Conservation (phyloP, 2,113 vertebrate genomes). For the Oceanodroma tethys region DNA sequence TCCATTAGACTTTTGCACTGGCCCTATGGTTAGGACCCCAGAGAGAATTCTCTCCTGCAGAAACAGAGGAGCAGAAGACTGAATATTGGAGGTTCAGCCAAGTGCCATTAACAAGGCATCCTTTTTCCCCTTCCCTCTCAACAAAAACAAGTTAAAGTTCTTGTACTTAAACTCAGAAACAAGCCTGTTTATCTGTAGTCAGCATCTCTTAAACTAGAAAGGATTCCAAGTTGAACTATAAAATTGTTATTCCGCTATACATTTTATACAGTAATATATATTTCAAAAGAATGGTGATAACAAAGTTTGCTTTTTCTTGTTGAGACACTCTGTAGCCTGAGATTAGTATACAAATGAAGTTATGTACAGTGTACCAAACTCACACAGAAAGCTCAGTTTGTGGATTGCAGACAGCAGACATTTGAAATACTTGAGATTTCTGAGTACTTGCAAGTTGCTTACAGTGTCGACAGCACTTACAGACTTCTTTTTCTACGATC, state of each 20-base stretch:
- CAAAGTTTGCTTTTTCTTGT: neutral
- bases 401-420: neutral
- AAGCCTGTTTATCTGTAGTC: neutral
- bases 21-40: neutral
- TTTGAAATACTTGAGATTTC: neutral
- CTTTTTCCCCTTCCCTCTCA: neutral
- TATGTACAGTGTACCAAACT: neutral
- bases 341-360: neutral
- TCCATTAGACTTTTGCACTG: no score
- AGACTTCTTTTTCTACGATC: neutral
- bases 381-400: neutral
- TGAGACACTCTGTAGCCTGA: neutral
- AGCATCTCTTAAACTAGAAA: neutral
- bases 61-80: neutral
- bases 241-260: neutral
- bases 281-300: neutral
- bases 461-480: neutral
- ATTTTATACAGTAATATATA: neutral
- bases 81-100: neutral
- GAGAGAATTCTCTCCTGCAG: neutral
- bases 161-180: neutral
- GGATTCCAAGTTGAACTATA: neutral
- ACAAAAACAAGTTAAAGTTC: neutral
- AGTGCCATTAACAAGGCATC: neutral
- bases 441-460: neutral